Conservation (phyloP, 2,113 vertebrate species). For the Rhabdornis inornatus region DNA sequence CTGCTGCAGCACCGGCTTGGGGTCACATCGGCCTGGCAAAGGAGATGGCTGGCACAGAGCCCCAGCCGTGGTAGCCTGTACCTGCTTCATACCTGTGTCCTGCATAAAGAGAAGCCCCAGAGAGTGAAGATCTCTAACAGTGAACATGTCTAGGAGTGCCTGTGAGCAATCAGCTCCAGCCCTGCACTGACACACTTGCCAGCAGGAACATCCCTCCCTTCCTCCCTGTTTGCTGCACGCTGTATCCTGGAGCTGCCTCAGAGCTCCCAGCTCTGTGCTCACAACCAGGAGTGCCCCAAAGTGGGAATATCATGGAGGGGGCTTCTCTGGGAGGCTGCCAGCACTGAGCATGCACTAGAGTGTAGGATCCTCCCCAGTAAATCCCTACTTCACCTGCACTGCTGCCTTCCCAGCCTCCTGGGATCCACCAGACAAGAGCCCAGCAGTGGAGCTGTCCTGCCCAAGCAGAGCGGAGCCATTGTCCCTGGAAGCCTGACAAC, state of each 20-base stretch:
- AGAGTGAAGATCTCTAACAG: background rate
- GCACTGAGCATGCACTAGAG: background rate
- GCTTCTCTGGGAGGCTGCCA: background rate
- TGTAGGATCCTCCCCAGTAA: background rate
- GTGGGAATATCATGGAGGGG: fast-evolving
- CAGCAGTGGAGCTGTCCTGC: background rate
- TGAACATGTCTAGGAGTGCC: background rate
- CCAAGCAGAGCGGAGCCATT: background rate
- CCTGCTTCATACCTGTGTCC: background rate
- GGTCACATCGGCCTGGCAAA: background rate
- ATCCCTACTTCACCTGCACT: background rate
- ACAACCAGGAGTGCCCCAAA: background rate
- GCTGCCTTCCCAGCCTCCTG: background rate
- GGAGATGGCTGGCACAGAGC: background rate
- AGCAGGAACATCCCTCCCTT: background rate
- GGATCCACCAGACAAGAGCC: background rate
- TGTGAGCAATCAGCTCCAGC: background rate
- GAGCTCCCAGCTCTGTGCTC: background rate
- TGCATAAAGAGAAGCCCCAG: background rate
- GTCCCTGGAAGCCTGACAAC: background rate
- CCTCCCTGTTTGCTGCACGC: background rate
- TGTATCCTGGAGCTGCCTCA: background rate
- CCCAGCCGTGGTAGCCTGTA: background rate
- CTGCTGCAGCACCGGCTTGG: background rate
- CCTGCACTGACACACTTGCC: background rate